phyloP scores from a whole-genome alignment of 1,140 invertebrate species.

The Lordiphosa stackelbergi region DNA sequence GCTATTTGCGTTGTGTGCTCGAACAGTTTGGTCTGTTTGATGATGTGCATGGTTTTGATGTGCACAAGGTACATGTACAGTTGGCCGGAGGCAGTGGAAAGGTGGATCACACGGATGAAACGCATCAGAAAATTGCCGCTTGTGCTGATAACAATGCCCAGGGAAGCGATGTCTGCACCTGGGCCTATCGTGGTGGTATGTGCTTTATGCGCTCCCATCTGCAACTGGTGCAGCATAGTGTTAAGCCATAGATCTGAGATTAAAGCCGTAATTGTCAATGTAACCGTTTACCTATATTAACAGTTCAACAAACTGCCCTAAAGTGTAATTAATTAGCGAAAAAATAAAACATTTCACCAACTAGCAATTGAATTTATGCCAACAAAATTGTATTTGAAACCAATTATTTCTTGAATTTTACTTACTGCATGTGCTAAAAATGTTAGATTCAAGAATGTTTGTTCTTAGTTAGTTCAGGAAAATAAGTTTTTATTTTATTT shows the following conservation, averaged over 20 bases:
- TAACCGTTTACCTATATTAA: no score
- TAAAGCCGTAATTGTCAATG: no score
- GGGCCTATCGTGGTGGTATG: conserved; percentile 64
- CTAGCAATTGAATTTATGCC: no score
- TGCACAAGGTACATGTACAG: conserved; percentile 68
- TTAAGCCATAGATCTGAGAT: conserved; percentile 32
- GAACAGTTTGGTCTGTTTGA: conserved; percentile 70
- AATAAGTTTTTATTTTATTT: background rate
- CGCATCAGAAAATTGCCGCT: conserved; percentile 51
- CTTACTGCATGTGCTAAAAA: no score
- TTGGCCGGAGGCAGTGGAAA: conserved; percentile 29
- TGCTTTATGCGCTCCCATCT: conserved; percentile 65
- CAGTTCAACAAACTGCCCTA: no score
- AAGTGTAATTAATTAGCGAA: no score
- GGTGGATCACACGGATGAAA: conserved; percentile 56
- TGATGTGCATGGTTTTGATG: conserved; percentile 60
- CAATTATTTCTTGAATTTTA: no score
- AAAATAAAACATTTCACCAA: no score
- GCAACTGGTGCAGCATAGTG: conserved; percentile 59
- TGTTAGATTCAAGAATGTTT: no score
- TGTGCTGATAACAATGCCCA: conserved; percentile 59
- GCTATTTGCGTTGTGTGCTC: conserved; percentile 68
- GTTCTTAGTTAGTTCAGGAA: no score
- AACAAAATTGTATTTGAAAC: no score
- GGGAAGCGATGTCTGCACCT: conserved; percentile 53